Conservation (phyloP, 2,113 vertebrate genomes). For the Phoenicopterus ruber region DNA sequence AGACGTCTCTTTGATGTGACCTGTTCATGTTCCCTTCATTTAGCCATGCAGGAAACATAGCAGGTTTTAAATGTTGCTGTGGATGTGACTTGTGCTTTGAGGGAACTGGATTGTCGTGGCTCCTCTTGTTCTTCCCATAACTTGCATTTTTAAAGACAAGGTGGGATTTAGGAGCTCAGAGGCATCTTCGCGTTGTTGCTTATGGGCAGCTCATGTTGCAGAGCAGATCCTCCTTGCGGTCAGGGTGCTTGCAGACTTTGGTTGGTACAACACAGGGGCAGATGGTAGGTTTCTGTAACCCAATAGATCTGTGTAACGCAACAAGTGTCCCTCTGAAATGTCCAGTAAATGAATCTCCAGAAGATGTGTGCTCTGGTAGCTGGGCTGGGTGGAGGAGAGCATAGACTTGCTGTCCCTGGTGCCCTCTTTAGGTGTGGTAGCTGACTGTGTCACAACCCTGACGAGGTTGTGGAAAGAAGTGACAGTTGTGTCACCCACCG, state of each 20-base stretch:
- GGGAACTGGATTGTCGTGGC: background rate
- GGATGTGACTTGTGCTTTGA: background rate
- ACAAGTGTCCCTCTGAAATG: background rate
- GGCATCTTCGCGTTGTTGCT: background rate
- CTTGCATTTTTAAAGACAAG: background rate
- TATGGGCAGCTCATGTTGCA: background rate
- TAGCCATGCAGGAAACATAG: background rate
- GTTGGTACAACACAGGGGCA: background rate
- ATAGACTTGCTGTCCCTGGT: background rate
- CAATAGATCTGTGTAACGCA: background rate
- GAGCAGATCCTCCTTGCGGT: background rate
- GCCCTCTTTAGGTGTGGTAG: background rate
- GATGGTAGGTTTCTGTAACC: background rate
- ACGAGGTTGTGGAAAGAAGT: background rate
- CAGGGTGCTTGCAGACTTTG: background rate
- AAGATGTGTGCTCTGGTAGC: background rate
- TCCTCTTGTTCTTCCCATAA: background rate
- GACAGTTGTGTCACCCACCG: background rate
- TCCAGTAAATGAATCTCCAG: background rate
- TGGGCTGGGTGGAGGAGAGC: background rate
- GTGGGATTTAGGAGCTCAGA: background rate
- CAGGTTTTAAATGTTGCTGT: background rate
- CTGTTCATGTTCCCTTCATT: background rate
- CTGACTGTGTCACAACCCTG: background rate
- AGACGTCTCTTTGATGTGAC: background rate